Evolutionary conservation across 2,797 vertebrate genomes (phyloP).

Genomic region (Avahi laniger): DNA sequence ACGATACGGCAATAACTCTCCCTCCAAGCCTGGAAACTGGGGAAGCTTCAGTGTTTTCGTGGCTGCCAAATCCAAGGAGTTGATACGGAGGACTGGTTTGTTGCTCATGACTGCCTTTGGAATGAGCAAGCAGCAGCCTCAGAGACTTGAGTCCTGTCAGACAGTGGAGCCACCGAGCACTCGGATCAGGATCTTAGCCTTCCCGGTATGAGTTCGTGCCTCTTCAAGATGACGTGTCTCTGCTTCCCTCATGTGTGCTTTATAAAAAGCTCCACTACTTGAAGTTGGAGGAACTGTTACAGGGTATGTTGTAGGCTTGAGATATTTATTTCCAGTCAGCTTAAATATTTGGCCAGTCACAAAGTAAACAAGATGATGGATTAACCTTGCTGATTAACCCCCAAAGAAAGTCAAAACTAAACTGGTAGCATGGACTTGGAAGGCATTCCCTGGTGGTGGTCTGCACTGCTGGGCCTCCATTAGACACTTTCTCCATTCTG

Average conservation of each 20-base stretch:
- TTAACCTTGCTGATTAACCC: slow-evolving; percentile 46
- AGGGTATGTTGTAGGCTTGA: not conserved
- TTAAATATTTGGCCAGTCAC: slow-evolving; percentile 51
- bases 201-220: not conserved
- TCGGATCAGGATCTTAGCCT: not conserved
- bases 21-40: not conserved
- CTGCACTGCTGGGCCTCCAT: slow-evolving; percentile 9
- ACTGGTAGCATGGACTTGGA: slow-evolving; percentile 26
- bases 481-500: not conserved
- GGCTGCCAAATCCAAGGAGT: not conserved
- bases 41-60: not conserved
- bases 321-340: slow-evolving; percentile 12
- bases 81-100: not conserved
- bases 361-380: slow-evolving; percentile 29
- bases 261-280: not conserved
- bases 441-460: slow-evolving; percentile 22
- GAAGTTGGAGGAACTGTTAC: not conserved
- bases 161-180: not conserved
- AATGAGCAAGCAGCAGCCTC: not conserved
- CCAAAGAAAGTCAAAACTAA: not conserved
- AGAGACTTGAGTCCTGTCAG: not conserved
- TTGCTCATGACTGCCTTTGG: not conserved
- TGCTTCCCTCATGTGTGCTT: not conserved
- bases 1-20: not conserved
- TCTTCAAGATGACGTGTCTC: not conserved